Evolutionary conservation across 2,888 invertebrate genomes (phyloP), one percentile per base, ranked within the genome.

Genomic region (Cheilosia vulpina): DNA sequence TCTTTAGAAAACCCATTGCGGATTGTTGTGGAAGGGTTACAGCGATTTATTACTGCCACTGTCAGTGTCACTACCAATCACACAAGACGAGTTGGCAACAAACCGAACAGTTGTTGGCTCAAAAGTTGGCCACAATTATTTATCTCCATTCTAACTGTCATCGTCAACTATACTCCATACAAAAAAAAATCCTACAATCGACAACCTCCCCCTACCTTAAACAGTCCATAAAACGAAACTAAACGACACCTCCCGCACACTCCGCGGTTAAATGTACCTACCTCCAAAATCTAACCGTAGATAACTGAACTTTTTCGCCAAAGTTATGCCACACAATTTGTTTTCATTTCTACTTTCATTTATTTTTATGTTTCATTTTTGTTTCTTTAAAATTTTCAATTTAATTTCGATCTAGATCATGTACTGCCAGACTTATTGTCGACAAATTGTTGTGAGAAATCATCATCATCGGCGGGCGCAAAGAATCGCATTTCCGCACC

Each of bases 391-490:
- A 57, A 87, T 52, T 87, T 83, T 79, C 31, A 60, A 72, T 87
- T 77, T 87, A 87, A 88, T 88, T 88, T 88, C 43, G 66, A 68
- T 87, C 34, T 82, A 88, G 88, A 88, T 82, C 83, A 88, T 66
- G 81, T 87, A 19, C 87, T 89, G 75, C 88, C 88, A 77, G 89
- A 88, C 79, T 38, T 88, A 66, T 69, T 88, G 63, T 85, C 88
- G 60, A 79, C 77, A 75, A 81, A 68, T 72, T 87, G 81, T 38
- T 84, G 77, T 66, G 75, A 84, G 45, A 83, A 78, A 69, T 66
- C 65, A 53, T 57, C 63, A 34, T 41, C 65, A 53, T 47, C 63
- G 27, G 55, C 69, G 38, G 65, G 47, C 4, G 53, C 80, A 52
- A 63, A 76, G 17, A 62, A 71, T 53, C 76, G 79, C 17, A 57